phyloP scores from a whole-genome alignment of 2,797 vertebrate species.

The Acropternis orthonyx region DNA sequence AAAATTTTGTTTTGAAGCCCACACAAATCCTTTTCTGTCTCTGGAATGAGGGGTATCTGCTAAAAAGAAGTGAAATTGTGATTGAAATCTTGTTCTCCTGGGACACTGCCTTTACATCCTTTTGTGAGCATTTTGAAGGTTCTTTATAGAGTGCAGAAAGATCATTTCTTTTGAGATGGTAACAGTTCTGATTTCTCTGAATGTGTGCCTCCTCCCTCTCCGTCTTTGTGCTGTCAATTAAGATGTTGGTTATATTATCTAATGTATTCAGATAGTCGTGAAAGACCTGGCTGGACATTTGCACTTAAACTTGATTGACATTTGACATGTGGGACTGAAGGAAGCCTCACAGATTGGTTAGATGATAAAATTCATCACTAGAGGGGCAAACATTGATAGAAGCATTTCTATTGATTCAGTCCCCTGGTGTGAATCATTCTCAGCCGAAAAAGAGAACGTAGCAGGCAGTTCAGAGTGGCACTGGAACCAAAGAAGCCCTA shows the following conservation, averaged over 20 bases:
- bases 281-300: conserved; percentile 13
- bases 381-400: neutral
- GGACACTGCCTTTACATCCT: neutral
- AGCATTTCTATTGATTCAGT: conserved; percentile 17
- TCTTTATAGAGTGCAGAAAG: neutral
- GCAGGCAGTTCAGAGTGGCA: neutral
- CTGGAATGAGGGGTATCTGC: neutral
- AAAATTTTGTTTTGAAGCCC: neutral
- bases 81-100: conserved; percentile 1
- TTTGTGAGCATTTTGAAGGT: conserved; percentile 1
- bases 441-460: neutral
- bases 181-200: neutral
- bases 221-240: neutral
- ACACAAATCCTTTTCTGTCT: neutral
- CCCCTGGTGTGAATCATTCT: neutral
- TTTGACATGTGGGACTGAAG: neutral
- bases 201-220: neutral
- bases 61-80: neutral
- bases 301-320: conserved; percentile 17
- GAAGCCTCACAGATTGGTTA: neutral
- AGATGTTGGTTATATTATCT: neutral
- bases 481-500: neutral
- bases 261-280: conserved; percentile 8
- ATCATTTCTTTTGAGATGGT: neutral
- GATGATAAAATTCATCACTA: conserved; percentile 20